phyloP scores from a whole-genome alignment of 1,140 invertebrate genomes.

The Hermatobates lingyangjiaoensis region DNA sequence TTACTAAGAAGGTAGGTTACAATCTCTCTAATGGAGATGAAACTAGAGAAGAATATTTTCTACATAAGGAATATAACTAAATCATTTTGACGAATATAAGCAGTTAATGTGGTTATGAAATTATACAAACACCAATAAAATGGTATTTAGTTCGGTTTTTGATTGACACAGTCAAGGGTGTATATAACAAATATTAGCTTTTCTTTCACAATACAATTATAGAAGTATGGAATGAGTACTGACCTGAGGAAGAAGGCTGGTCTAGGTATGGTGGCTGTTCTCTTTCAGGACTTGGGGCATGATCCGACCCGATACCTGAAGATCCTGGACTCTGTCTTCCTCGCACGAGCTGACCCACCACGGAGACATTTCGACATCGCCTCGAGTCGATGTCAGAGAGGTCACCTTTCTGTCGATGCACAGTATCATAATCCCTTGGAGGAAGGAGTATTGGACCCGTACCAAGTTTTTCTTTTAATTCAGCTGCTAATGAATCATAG shows the following conservation, averaged over 20 bases:
- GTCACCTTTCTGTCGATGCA: slow-evolving; percentile 65
- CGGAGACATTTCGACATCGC: slow-evolving; percentile 47
- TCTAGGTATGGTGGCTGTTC: slow-evolving; percentile 18
- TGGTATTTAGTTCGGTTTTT: no score
- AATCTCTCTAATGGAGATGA: no score
- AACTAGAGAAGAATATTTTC: no score
- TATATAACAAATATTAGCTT: no score
- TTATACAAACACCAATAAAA: no score
- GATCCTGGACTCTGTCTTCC: slow-evolving; percentile 25
- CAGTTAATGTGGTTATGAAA: no score
- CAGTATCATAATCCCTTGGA: slow-evolving; percentile 82
- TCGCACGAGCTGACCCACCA: slow-evolving; percentile 33
- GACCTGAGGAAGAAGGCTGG: slow-evolving; percentile 20
- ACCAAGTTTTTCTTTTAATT: slow-evolving; percentile 67
- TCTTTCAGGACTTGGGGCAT: slow-evolving; percentile 47
- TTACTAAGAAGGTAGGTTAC: no score
- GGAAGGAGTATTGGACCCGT: slow-evolving; percentile 60
- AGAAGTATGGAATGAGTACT: not conserved
- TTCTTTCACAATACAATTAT: no score
- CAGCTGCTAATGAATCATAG: slow-evolving; percentile 80
- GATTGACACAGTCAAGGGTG: no score
- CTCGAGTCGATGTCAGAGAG: slow-evolving; percentile 58
- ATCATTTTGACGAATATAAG: no score
- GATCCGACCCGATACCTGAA: slow-evolving; percentile 70
- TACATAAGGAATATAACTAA: no score